Percentiles rank a stretch among this genome's conserved stretches.
Conservation (phyloP, 1,140 invertebrate species). For the Leptopilina clavipes region DNA sequence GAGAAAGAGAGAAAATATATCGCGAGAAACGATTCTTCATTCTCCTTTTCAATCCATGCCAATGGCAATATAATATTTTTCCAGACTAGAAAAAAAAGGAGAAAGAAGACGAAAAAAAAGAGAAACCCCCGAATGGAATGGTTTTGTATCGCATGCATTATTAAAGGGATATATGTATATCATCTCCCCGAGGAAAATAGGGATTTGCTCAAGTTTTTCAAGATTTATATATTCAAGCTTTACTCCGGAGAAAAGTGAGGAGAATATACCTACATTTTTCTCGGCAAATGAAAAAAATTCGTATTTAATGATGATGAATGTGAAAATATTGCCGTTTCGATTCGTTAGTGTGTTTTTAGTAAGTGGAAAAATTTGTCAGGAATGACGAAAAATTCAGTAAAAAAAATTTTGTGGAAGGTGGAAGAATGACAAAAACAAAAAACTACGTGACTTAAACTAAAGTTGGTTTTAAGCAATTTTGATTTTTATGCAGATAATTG, state of each 20-base stretch:
- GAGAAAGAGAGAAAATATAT: neutral
- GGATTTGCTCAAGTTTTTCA: conserved; percentile 8
- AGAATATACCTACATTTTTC: neutral
- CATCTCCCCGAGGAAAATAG: conserved; percentile 2
- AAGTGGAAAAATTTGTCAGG: too few relatives aligned
- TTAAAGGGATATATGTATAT: conserved; percentile 10
- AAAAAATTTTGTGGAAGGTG: too few relatives aligned
- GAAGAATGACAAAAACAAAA: too few relatives aligned
- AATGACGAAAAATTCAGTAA: too few relatives aligned
- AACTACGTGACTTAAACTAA: too few relatives aligned
- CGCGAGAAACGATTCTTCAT: conserved; percentile 6
- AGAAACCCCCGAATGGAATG: neutral
- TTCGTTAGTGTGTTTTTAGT: too few relatives aligned
- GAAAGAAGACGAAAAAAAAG: neutral
- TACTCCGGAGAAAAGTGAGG: neutral
- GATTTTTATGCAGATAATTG: too few relatives aligned
- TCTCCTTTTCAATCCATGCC: conserved; percentile 11
- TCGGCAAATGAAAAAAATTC: neutral
- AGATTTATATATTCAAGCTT: conserved; percentile 20
- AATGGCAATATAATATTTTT: conserved; percentile 14
- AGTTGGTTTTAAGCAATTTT: too few relatives aligned
- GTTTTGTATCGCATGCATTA: conserved; percentile 19
- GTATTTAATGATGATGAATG: conserved; percentile 9
- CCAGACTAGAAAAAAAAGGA: neutral
- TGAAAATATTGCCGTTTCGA: neutral